Evolutionary conservation across 2,797 vertebrate species (phyloP), one percentile per base, ranked within the genome.

Genomic region (Cossypha dichroa): DNA sequence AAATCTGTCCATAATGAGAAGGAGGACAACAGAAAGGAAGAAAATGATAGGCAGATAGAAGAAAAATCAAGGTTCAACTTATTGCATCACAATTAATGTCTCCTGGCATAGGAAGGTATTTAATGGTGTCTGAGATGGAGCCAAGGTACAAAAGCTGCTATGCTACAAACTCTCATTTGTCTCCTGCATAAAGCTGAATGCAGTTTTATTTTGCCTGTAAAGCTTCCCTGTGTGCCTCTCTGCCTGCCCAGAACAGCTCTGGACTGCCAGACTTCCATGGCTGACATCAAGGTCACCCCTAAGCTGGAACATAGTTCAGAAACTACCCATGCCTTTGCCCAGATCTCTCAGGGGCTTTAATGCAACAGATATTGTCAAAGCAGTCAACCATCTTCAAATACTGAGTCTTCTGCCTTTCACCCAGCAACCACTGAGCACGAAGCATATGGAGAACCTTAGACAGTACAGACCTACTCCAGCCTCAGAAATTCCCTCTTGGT

Each of bases 1-100:
- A 92, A 92, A 94, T 88, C 60, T 68, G 55, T 66, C 85, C 68
- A 36, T 62, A 89, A 62, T 48, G 85, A 80, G 46, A 55, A 92
- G 77, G 1, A 74, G 26, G 75, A 93, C 56, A 85, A 75, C 12
- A 48, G 75, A 79, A 89, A 33, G 29, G 34, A 80, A 89, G 26
- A 29, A 73, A 92, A 85, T 69, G 67, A 14, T 3, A 88, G 29
- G 31, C 33, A 87, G 8, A 34, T 6, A 77, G 15, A 88, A 91
- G 55, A 88, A 93, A 93, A 88, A 81, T 3, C 2, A 5, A 58
- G 58, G 43, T 72, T 89, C 46, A 69, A n/a, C 21, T 72, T 74
- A 45, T 2, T 41, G 31, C 69, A 80, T 66, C 76, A 78, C 25
- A 83, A 68, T 1, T 1, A 22, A 19, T 28, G 19, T n/a, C 68